Percentiles rank a stretch among this genome's conserved stretches.
Conservation (phyloP, 2,113 vertebrate species). For the Dipodomys merriami region DNA sequence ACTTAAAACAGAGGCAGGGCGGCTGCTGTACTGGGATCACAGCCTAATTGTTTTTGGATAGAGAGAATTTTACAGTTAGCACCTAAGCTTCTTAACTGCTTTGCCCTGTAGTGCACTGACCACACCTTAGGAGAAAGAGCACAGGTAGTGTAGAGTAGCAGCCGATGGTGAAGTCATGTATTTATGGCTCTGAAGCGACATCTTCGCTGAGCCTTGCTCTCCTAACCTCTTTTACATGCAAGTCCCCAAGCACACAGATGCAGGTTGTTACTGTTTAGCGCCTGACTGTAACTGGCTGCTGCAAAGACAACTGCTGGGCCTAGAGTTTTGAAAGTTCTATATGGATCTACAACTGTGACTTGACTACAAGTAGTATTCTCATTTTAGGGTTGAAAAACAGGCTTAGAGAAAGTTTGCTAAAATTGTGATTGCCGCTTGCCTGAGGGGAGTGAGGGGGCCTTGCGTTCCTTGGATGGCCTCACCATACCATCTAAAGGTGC, state of each 20-base stretch:
- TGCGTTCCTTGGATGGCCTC: neutral
- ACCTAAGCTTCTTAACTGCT: neutral
- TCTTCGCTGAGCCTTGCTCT: neutral
- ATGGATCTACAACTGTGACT: neutral
- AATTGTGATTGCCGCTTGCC: neutral
- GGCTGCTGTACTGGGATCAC: neutral
- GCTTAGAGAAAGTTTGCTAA: neutral
- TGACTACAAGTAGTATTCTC: neutral
- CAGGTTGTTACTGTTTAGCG: neutral
- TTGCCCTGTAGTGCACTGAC: neutral
- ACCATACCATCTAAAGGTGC: neutral
- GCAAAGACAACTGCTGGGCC: neutral
- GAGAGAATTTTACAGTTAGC: neutral
- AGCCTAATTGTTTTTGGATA: neutral
- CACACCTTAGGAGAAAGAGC: neutral
- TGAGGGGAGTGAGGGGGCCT: neutral
- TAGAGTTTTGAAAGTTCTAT: neutral
- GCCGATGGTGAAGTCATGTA: neutral
- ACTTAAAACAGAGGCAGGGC: neutral
- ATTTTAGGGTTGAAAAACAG: constrained; percentile 25
- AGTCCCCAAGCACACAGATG: neutral
- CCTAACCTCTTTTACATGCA: neutral
- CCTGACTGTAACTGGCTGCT: neutral
- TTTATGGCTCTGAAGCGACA: neutral
- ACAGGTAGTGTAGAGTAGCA: neutral